Conservation (phyloP, 2,888 invertebrate genomes). For the Chalcosyrphus nemorum region DNA sequence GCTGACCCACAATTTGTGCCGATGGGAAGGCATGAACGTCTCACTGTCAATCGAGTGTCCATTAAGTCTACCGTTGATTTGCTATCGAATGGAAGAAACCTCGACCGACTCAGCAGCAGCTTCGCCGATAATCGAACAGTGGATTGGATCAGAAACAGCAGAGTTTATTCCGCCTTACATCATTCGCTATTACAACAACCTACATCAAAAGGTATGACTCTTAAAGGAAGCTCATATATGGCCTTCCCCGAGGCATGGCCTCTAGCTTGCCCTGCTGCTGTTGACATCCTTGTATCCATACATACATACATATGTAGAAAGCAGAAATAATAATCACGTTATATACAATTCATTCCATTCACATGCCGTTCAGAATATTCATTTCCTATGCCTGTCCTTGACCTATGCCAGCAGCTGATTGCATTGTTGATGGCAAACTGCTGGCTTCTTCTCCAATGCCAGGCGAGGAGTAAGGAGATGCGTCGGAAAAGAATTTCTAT, state of each 20-base stretch:
- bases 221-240: slow-evolving; percentile 19
- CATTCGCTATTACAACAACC: slow-evolving; percentile 86
- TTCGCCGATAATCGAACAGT: slow-evolving; percentile 80
- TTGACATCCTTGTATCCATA: slow-evolving; percentile 45
- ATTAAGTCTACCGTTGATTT: background rate
- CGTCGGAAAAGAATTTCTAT: slow-evolving; percentile 49
- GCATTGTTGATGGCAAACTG: slow-evolving; percentile 65
- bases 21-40: slow-evolving; percentile 49
- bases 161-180: slow-evolving; percentile 85
- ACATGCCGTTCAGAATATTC: slow-evolving; percentile 67
- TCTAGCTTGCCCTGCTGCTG: slow-evolving; percentile 33
- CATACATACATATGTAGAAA: background rate
- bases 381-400: slow-evolving; percentile 72
- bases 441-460: slow-evolving; percentile 41
- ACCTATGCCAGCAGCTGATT: slow-evolving; percentile 71
- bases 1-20: slow-evolving; percentile 25
- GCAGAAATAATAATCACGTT: slow-evolving; percentile 54
- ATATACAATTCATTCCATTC: slow-evolving; percentile 60
- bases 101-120: slow-evolving; percentile 70
- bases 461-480: slow-evolving; percentile 13
- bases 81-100: slow-evolving; percentile 75
- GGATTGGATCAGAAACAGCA: slow-evolving; percentile 88
- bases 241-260: slow-evolving; percentile 36
- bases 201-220: slow-evolving; percentile 80
- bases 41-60: slow-evolving; percentile 37